Conservation (phyloP, 1,140 invertebrate genomes). For the Tribolium castaneum region DNA sequence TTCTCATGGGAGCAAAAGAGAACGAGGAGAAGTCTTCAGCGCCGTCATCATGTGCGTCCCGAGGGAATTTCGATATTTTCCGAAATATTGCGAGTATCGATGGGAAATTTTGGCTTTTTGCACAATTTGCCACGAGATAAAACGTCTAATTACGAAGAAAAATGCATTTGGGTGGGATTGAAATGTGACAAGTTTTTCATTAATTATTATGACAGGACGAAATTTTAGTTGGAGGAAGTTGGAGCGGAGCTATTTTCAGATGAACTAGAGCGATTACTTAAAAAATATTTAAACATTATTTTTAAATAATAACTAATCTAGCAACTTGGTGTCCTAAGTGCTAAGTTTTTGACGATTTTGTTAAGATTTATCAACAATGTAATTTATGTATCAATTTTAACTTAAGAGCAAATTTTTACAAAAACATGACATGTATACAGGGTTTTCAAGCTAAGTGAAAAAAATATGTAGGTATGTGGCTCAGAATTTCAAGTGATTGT, state of each 20-base stretch:
- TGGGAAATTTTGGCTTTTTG: neutral
- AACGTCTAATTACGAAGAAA: slow-evolving; percentile 25
- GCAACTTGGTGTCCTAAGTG: too few species aligned
- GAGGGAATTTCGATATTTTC: slow-evolving; percentile 40
- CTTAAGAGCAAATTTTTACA: too few species aligned
- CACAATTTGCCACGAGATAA: neutral
- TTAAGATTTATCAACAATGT: too few species aligned
- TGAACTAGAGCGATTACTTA: too few species aligned
- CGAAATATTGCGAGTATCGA: neutral
- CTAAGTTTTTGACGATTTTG: too few species aligned
- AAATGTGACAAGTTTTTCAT: slow-evolving; percentile 23
- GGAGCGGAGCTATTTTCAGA: neutral
- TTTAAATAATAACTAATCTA: too few species aligned
- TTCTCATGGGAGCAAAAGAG: slow-evolving; percentile 52
- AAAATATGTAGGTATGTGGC: too few species aligned
- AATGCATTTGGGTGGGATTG: neutral
- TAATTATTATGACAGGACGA: slow-evolving; percentile 17
- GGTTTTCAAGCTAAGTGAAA: too few species aligned
- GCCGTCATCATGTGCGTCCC: slow-evolving; percentile 54
- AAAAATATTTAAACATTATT: too few species aligned
- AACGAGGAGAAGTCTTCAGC: slow-evolving; percentile 52
- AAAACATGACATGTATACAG: too few species aligned
- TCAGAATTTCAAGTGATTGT: too few species aligned
- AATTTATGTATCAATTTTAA: too few species aligned
- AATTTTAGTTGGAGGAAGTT: neutral